These are phyloP conservation scores for human DNA, from an alignment of 2,113 vertebrate genomes.

Conservation along the genomic window GRCh38 chr2:205738001-205738500, in stretches of 20 bases:
- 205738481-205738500: not conserved
- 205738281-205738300: not conserved
- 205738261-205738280: not conserved
- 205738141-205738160: constrained; percentile 73
- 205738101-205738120: constrained; percentile 81
- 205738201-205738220: constrained; percentile 44
- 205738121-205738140: constrained; percentile 82
- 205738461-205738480: not conserved
- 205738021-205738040: constrained; percentile 67
- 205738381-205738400: constrained; percentile 24
- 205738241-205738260: not conserved
- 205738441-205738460: constrained; percentile 39
- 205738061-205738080: constrained; percentile 78
- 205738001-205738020: constrained; percentile 55
- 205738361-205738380: constrained; percentile 32
- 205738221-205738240: not conserved
- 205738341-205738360: not conserved
- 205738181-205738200: constrained; percentile 72
- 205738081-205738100: constrained; percentile 85
- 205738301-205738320: not conserved
- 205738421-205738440: not conserved
- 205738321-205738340: not conserved
- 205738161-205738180: constrained; percentile 77
- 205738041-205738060: constrained; percentile 77
- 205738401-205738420: not conserved